Evolutionary conservation across 2,797 vertebrate species (phyloP), one percentile per base, ranked within the genome.

Genomic region (Sorex maritimensis): DNA sequence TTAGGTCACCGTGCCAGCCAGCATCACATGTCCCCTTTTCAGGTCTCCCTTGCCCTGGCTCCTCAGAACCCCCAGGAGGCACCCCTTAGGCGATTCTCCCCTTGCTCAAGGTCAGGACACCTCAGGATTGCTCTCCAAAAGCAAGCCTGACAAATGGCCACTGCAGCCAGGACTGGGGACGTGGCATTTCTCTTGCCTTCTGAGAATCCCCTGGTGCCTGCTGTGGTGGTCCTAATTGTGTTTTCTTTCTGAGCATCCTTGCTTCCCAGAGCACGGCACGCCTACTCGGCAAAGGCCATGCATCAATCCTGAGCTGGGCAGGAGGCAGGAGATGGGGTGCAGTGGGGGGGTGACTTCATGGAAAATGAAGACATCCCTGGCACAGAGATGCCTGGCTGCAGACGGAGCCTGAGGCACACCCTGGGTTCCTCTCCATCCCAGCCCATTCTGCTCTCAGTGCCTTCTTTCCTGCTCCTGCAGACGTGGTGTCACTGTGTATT

Each of bases 111-210:
- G 91, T 95, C 91, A 81, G 15, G 38, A 55, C 0, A 0, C 63
- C 89, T 91, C 23, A 23, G 90, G 74, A 49, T 81, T 83, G 19
- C 46, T 91, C 78, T 88, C 26, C 77, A 91, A 81, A 41, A 55
- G 67, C 24, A 77, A 81, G n/a, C 38, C 92, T 95, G 94, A 96
- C 88, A 95, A 97, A 97, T 94, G 74, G 79, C 90, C 90, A 24
- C n/a, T 63, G 69, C 49, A 38, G 85, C 61, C 1, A 24, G 74
- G 77, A 88, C 77, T 24, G 17, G n/a, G 49, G 93, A 92, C 73
- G 80, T 95, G 94, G 91, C 94, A 96, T 97, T 96, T 96, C 95
- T 93, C 21, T 71, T 93, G 95, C 87, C 90, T 96, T 92, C 85
- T 15, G 63, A 86, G 89, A 92, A 85, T 95, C 85, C 84, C 91